phyloP scores from a whole-genome alignment of 1,140 invertebrate species.

The Myzus persicae region DNA sequence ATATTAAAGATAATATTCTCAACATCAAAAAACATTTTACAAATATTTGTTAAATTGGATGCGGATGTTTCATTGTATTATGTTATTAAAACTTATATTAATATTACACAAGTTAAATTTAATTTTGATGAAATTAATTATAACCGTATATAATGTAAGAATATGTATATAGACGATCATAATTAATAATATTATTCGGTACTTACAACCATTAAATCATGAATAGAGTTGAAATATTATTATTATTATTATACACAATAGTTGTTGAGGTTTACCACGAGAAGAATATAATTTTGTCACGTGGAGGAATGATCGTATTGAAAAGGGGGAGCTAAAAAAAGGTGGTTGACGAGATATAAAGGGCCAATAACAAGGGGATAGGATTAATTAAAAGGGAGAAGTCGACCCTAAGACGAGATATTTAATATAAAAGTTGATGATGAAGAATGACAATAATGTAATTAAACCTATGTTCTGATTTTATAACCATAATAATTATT shows the following conservation, averaged over 20 bases:
- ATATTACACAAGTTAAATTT: neutral
- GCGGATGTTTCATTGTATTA: neutral
- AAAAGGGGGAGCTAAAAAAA: neutral
- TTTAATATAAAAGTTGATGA: slow-evolving; percentile 57
- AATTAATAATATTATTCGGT: neutral
- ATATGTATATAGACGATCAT: neutral
- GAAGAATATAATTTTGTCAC: slow-evolving; percentile 12
- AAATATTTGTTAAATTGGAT: neutral
- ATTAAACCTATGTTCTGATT: slow-evolving; percentile 45
- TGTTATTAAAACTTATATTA: neutral
- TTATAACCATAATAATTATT: slow-evolving; percentile 47
- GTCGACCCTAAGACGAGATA: slow-evolving; percentile 46
- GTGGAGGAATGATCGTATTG: neutral
- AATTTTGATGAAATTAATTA: neutral
- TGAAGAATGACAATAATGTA: slow-evolving; percentile 56
- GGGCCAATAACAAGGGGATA: slow-evolving; percentile 23
- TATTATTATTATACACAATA: neutral
- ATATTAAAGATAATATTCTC: neutral
- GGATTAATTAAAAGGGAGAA: slow-evolving; percentile 51
- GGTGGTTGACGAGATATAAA: neutral
- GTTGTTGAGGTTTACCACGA: neutral
- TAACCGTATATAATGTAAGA: neutral
- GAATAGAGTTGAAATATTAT: slow-evolving; percentile 1
- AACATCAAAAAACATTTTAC: neutral
- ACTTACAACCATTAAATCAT: slow-evolving; percentile 9